Conservation (phyloP, 2,113 vertebrate genomes). For the Theristicus caerulescens region DNA sequence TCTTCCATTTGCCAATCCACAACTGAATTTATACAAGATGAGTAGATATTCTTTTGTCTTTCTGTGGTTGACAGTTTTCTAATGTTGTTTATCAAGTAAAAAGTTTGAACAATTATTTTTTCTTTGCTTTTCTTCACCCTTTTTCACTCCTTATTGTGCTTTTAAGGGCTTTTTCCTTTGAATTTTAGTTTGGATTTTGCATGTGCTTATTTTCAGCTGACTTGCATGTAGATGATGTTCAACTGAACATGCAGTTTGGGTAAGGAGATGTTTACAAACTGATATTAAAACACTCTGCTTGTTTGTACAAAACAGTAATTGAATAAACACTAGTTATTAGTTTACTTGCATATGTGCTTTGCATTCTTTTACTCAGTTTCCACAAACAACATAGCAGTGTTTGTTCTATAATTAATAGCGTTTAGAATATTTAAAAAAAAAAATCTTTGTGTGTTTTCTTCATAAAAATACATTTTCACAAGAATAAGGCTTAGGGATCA, state of each 20-base stretch:
- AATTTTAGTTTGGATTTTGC: neutral
- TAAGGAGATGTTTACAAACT: slow-evolving; percentile 23
- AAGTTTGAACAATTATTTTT: neutral
- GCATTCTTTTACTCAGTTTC: slow-evolving; percentile 17
- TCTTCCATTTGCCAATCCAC: neutral
- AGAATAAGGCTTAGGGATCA: neutral
- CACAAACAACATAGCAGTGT: neutral
- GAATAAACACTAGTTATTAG: slow-evolving; percentile 26
- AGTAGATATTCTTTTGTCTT: neutral
- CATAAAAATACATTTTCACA: neutral
- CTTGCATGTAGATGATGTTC: neutral
- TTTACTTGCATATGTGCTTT: slow-evolving; percentile 26
- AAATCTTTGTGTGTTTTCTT: neutral
- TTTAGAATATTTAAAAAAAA: neutral
- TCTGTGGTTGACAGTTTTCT: neutral
- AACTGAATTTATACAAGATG: neutral
- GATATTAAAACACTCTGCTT: slow-evolving; percentile 13
- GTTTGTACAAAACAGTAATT: slow-evolving; percentile 17
- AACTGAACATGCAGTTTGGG: neutral
- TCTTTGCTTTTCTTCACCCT: neutral
- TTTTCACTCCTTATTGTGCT: neutral
- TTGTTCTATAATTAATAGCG: neutral
- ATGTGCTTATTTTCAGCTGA: neutral
- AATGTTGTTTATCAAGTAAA: neutral
- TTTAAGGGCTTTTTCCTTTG: neutral